Conservation (phyloP, 2,797 vertebrate species). For the Poecile montanus region DNA sequence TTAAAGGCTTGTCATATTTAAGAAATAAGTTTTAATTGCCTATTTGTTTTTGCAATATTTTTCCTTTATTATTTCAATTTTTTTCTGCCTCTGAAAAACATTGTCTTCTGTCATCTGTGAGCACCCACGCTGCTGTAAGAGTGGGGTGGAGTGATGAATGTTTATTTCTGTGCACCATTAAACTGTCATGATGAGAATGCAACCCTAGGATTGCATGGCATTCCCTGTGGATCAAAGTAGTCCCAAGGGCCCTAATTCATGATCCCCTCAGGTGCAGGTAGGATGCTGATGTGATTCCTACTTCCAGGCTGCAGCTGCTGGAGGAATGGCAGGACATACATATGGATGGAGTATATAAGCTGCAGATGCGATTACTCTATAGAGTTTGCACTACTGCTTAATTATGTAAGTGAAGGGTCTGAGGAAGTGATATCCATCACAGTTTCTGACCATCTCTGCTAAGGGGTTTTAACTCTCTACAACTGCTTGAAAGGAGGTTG, state of each 20-base stretch:
- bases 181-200: not conserved
- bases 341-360: not conserved
- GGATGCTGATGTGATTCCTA: not conserved
- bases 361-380: rapidly evolving
- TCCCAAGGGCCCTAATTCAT: not conserved
- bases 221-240: not conserved
- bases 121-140: not conserved
- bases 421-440: not conserved
- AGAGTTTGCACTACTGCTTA: not conserved
- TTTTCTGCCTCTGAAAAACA: not conserved
- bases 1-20: constrained; percentile 4
- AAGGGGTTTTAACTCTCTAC: not conserved
- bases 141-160: not conserved
- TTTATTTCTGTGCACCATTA: constrained; percentile 24
- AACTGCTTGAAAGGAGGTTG: not conserved
- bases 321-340: not conserved
- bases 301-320: not conserved
- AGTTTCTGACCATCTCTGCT: not conserved
- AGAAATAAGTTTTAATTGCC: constrained; percentile 20
- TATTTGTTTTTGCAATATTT: constrained; percentile 18
- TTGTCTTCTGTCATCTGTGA: constrained; percentile 25
- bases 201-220: not conserved
- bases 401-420: not conserved
- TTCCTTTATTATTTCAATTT: not conserved
- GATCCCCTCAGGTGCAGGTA: not conserved